Evolutionary conservation across 2,888 invertebrate species (phyloP), one percentile per base, ranked within the genome.

Genomic region (Amphipyra berbera): DNA sequence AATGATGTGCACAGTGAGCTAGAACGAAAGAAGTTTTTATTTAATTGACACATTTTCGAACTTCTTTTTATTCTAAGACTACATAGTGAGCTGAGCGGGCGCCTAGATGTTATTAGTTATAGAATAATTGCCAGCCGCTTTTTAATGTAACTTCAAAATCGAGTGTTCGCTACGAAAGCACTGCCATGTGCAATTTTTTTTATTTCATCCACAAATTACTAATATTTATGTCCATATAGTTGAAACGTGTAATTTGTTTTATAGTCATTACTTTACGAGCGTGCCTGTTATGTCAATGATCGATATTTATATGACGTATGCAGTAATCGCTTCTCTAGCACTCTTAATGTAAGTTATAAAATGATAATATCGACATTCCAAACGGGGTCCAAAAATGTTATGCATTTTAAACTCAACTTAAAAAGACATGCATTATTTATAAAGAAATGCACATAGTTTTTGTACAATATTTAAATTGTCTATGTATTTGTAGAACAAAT

Each of bases 81-180:
- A 56, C 59, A 56, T 58, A 82, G 85, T 84, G 90, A 86, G 84
- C 68, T 82, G 90, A 86, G 87, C 90, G 88, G 88, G 89, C 87
- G 87, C 80, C 73, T 90, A 90, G 89, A 89, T 90, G 90, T 93
- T 91, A 90, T 85, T 93, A 92, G 90, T 80, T 85, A 82, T 93
- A 92, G 90, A 88, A 88, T 93, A 92, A 94, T 92, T 93, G 94
- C 94, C 94, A 94, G 93, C 94, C 90, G 94, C 94, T 94, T 94
- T 87, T 86, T 86, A 87, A 83, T 90, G 88, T 90, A 91, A 90
- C 84, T 86, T 90, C 87, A 87, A 88, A 88, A 70, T 85, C 86
- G 89, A 90, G 91, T 92, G 91, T 92, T 91, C 88, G 92, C 91
- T 92, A 89, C 88, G 88, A 91, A 85, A 88, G 90, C 93, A 94